Conservation (phyloP, 2,888 invertebrate species). For the Apamea crenata region DNA sequence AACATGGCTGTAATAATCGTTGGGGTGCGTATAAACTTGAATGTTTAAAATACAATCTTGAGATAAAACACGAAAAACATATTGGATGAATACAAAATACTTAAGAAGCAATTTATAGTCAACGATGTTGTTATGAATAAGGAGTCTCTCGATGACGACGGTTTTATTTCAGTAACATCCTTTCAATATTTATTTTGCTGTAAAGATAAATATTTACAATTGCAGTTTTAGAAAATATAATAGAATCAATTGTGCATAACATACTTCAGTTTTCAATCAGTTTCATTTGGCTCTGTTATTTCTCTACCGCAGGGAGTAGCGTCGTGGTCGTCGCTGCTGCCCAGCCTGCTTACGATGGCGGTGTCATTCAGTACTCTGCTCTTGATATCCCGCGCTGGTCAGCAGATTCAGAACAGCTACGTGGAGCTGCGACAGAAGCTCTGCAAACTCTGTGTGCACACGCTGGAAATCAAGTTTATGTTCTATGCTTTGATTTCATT, state of each 20-base stretch:
- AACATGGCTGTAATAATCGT: slow-evolving; percentile 50
- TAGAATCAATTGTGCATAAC: background rate
- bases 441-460: slow-evolving; percentile 66
- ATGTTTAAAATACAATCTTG: background rate
- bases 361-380: slow-evolving; percentile 65
- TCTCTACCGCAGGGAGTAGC: slow-evolving; percentile 57
- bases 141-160: too few relatives aligned
- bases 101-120: background rate
- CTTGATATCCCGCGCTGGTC: slow-evolving; percentile 69
- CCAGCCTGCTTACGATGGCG: slow-evolving; percentile 46
- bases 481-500: background rate
- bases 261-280: too few relatives aligned
- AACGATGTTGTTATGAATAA: background rate
- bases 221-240: background rate
- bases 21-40: slow-evolving; percentile 60
- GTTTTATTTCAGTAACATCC: too few relatives aligned
- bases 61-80: background rate
- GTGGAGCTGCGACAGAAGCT: slow-evolving; percentile 65
- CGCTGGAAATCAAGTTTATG: slow-evolving; percentile 38
- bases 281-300: background rate
- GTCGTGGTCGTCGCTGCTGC: slow-evolving; percentile 1
- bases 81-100: background rate
- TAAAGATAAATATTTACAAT: background rate
- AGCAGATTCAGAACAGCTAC: slow-evolving; percentile 68
- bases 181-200: background rate